Conservation (phyloP, 1,140 invertebrate species). For the Anadara kagoshimensis region DNA sequence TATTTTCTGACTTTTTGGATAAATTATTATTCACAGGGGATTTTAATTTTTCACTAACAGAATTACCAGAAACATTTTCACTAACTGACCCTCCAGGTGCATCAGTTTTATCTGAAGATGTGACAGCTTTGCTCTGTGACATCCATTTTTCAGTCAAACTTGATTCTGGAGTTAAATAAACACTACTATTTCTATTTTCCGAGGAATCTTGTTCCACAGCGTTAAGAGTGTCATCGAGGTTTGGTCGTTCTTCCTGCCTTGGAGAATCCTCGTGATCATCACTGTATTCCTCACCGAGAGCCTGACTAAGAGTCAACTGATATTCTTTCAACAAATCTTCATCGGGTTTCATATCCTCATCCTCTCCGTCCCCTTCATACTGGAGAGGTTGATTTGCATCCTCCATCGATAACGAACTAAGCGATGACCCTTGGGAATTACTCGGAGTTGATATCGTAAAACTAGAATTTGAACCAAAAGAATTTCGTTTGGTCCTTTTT, state of each 20-base stretch:
- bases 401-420: conserved; percentile 59
- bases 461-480: conserved; percentile 56
- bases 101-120: no score
- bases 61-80: no score
- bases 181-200: conserved; percentile 37
- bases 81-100: no score
- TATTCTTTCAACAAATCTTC: conserved; percentile 62
- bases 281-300: conserved; percentile 54
- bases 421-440: conserved; percentile 52
- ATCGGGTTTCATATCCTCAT: conserved; percentile 62
- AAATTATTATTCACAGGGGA: conserved; percentile 4
- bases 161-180: conserved; percentile 59
- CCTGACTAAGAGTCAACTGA: conserved; percentile 57
- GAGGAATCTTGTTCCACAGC: neutral
- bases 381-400: conserved; percentile 32
- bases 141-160: conserved; percentile 34
- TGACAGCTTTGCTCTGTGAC: no score
- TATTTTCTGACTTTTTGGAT: neutral
- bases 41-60: conserved; percentile 12
- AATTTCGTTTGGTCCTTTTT: conserved; percentile 40
- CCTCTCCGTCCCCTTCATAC: conserved; percentile 37
- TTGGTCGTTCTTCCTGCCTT: conserved; percentile 3
- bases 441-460: conserved; percentile 66
- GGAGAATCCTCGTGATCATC: conserved; percentile 42
- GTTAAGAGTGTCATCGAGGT: conserved; percentile 48